Conservation (phyloP, 2,113 vertebrate genomes). For the Prunella himalayana region DNA sequence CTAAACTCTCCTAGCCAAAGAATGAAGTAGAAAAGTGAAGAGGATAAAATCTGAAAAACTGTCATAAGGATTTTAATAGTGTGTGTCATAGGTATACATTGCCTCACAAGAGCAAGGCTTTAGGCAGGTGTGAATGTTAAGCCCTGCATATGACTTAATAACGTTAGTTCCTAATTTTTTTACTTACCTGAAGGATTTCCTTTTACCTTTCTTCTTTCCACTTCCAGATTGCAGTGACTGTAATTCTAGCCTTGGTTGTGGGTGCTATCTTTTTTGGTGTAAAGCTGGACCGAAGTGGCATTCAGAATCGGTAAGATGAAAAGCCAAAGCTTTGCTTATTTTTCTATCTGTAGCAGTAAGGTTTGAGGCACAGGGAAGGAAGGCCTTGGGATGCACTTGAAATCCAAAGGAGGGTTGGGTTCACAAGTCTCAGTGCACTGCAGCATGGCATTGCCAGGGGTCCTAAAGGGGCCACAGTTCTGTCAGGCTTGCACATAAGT, state of each 20-base stretch:
- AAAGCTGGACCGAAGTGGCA: slow-evolving; percentile 53
- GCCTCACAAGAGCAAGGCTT: not conserved
- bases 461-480: not conserved
- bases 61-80: not conserved
- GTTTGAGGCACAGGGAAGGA: not conserved
- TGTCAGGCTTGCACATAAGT: not conserved
- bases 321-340: not conserved
- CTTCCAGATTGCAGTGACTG: slow-evolving; percentile 31
- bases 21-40: not conserved
- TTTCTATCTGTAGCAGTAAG: not conserved
- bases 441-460: not conserved
- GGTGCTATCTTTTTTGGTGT: slow-evolving; percentile 65
- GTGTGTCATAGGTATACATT: not conserved
- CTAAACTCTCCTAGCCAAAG: not conserved
- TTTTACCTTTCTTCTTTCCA: not conserved
- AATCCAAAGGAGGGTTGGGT: not conserved
- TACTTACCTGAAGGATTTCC: not conserved
- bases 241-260: slow-evolving; percentile 59
- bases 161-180: not conserved
- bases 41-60: not conserved
- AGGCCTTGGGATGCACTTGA: not conserved
- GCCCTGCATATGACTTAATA: not conserved
- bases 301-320: slow-evolving; percentile 65
- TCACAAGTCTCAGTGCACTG: not conserved
- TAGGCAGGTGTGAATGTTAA: not conserved